Evolutionary conservation across 2,888 invertebrate species (phyloP).

Genomic region (Ditylenchus weischeri): DNA sequence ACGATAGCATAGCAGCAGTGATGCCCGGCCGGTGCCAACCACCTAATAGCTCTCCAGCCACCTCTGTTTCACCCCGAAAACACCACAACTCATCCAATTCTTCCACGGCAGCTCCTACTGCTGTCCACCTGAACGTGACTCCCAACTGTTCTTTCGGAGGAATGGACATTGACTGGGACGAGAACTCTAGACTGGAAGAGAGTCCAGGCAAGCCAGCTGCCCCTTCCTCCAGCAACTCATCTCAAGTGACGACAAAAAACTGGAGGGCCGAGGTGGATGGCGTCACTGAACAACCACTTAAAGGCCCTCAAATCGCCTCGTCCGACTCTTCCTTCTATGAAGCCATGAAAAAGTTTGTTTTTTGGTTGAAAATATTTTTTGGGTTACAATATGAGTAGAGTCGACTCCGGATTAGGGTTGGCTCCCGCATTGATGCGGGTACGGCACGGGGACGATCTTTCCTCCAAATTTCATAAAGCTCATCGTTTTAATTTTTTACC

Average conservation of each 20-base stretch:
- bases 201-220: no score
- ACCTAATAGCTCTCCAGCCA: not conserved
- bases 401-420: no score
- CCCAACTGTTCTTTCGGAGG: not conserved
- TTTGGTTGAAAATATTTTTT: no score
- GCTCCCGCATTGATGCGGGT: no score
- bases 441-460: no score
- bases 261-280: no score
- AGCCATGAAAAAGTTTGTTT: conserved; percentile 15
- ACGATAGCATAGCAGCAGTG: conserved; percentile 20
- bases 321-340: conserved; percentile 12
- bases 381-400: no score
- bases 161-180: conserved; percentile 4
- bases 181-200: not conserved
- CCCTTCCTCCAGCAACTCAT: no score
- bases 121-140: conserved; percentile 1
- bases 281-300: no score
- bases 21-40: conserved; percentile 18
- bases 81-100: not conserved
- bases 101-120: not conserved
- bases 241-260: no score
- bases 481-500: no score
- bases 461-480: no score
- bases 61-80: conserved; percentile 3
- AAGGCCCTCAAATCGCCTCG: not conserved